These are phyloP conservation scores for Thalassoma bifasciatum DNA, from an alignment of 2,113 vertebrate species.

Conservation along the genomic window DNA sequence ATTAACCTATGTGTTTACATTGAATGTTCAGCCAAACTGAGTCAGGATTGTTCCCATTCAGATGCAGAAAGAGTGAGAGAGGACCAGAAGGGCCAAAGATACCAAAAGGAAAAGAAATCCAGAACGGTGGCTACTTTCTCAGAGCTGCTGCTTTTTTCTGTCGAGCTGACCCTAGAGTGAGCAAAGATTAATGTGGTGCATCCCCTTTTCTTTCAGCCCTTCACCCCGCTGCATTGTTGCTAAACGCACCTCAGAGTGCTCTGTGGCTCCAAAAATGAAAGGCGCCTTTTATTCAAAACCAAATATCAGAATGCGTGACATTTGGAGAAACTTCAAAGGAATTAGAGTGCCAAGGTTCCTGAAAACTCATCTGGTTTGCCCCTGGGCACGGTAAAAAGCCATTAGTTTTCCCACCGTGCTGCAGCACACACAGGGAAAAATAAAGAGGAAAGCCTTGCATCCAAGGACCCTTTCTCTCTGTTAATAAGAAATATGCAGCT, in stretches of 20 bases:
- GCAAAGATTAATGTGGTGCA: conserved; percentile 34
- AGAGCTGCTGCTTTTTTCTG: conserved; percentile 16
- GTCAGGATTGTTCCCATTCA: conserved; percentile 6
- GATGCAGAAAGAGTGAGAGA: not conserved
- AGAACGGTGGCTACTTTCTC: not conserved
- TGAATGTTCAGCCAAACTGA: not conserved
- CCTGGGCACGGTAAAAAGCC: conserved; percentile 68
- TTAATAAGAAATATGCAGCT: conserved; percentile 58
- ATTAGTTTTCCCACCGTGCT: conserved; percentile 62
- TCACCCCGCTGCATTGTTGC: conserved; percentile 47
- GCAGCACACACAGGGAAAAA: conserved; percentile 41
- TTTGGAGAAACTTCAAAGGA: conserved; percentile 72
- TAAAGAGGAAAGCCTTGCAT: conserved; percentile 64
- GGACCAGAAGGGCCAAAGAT: not conserved
- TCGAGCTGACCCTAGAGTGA: conserved; percentile 27
- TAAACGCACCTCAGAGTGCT: conserved; percentile 42
- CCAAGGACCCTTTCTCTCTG: conserved; percentile 56
- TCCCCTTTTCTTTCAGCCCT: conserved; percentile 35
- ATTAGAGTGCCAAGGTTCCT: conserved; percentile 71
- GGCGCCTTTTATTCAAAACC: conserved; percentile 61
- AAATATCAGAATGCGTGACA: conserved; percentile 70
- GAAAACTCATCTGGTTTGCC: conserved; percentile 67
- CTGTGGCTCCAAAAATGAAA: conserved; percentile 60
- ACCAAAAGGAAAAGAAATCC: conserved; percentile 35
- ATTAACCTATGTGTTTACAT: conserved; percentile 12